Evolutionary conservation across 2,888 invertebrate species (phyloP).

Genomic region (Mongoloraphidia duomilia): DNA sequence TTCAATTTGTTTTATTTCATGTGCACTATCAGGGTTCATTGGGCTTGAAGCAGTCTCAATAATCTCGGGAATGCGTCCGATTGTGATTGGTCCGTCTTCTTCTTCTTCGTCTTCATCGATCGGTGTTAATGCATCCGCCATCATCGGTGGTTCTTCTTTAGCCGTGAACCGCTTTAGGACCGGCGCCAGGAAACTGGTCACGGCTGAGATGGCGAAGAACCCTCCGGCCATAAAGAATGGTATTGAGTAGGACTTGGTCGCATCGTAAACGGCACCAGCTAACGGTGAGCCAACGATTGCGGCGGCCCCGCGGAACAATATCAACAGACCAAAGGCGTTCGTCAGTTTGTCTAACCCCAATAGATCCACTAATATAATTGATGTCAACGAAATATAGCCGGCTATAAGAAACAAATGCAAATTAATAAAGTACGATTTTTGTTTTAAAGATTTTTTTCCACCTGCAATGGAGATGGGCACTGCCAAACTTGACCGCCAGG

Average conservation of each 20-base stretch:
- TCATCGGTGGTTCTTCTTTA: conserved; percentile 43
- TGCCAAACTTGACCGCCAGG: no score
- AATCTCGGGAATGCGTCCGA: conserved; percentile 49
- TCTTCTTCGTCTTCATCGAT: conserved; percentile 70
- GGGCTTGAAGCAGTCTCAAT: conserved; percentile 64
- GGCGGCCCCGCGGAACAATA: conserved; percentile 88
- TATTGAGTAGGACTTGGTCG: conserved; percentile 68
- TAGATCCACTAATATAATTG: conserved; percentile 92
- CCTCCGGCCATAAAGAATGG: conserved; percentile 88
- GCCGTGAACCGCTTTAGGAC: conserved; percentile 42
- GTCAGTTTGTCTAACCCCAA: conserved; percentile 91
- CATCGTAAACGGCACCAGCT: conserved; percentile 81
- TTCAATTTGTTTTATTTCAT: conserved; percentile 54
- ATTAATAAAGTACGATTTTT: neutral
- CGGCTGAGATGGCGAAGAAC: conserved; percentile 70
- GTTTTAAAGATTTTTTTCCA: no score
- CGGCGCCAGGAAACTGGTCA: conserved; percentile 74
- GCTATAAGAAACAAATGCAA: conserved; percentile 40
- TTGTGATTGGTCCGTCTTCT: conserved; percentile 55
- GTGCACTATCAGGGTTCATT: conserved; percentile 32
- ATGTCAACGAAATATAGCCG: conserved; percentile 94
- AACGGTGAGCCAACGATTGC: conserved; percentile 75
- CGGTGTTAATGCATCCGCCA: conserved; percentile 59
- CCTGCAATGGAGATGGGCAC: no score
- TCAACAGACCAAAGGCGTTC: conserved; percentile 91